Conservation (phyloP, 2,888 invertebrate genomes). For the Brachyopa scutellaris region DNA sequence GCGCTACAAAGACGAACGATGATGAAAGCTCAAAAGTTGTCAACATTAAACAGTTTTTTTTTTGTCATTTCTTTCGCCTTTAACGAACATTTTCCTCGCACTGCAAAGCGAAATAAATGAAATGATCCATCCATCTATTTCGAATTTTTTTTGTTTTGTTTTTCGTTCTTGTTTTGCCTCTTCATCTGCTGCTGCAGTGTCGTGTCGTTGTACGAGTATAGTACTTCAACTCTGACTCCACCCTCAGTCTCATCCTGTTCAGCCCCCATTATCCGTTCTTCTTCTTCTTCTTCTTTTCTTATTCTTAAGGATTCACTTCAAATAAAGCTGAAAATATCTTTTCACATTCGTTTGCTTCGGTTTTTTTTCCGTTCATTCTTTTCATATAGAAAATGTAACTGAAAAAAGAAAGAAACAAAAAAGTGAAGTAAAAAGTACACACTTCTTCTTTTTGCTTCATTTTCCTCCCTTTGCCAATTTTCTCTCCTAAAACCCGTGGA, state of each 20-base stretch:
- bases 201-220: too few species aligned
- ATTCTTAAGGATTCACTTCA: slow-evolving; percentile 67
- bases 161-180: slow-evolving; percentile 8
- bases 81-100: slow-evolving; percentile 3
- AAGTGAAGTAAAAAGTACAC: neutral
- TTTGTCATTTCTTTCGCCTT: neutral
- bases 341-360: slow-evolving; percentile 53
- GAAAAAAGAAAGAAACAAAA: neutral
- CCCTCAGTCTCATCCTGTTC: neutral
- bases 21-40: slow-evolving; percentile 67
- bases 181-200: slow-evolving; percentile 65
- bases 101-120: slow-evolving; percentile 49
- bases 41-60: slow-evolving; percentile 59
- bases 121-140: slow-evolving; percentile 65
- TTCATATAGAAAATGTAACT: neutral
- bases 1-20: slow-evolving; percentile 16
- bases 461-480: slow-evolving; percentile 50
- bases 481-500: slow-evolving; percentile 34
- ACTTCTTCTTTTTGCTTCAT: slow-evolving; percentile 1
- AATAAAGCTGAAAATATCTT: slow-evolving; percentile 62
- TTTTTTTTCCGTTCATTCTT: too few species aligned
- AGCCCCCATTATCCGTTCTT: slow-evolving; percentile 60
- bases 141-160: neutral
- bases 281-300: slow-evolving; percentile 21
- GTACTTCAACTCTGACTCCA: neutral